Conservation (phyloP, 2,888 invertebrate species). For the Eulithis testata region DNA sequence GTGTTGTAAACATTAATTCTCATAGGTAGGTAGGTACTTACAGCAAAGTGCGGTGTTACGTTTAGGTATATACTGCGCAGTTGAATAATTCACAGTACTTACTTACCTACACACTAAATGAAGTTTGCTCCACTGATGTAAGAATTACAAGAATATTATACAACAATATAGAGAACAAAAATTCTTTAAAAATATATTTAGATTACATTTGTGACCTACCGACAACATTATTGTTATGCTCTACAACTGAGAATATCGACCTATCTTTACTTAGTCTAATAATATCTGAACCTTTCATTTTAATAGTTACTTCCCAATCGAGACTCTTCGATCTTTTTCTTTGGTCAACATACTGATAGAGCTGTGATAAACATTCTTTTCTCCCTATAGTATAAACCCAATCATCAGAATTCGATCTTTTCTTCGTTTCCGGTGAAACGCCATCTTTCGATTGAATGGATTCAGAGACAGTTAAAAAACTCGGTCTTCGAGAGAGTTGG, state of each 20-base stretch:
- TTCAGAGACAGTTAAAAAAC: conserved; percentile 47
- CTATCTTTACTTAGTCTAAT: conserved; percentile 13
- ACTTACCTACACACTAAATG: too few relatives aligned
- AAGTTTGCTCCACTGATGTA: too few relatives aligned
- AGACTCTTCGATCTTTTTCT: conserved; percentile 61
- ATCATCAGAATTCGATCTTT: conserved; percentile 70
- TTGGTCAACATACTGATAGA: conserved; percentile 32
- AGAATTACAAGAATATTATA: too few relatives aligned
- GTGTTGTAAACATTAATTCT: too few relatives aligned
- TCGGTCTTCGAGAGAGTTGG: conserved; percentile 59
- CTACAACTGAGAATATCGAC: conserved; percentile 6
- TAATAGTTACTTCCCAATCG: conserved; percentile 51
- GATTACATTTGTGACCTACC: not conserved
- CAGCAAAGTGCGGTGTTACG: too few relatives aligned
- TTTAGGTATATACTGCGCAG: too few relatives aligned
- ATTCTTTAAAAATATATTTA: not conserved
- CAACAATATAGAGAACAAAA: too few relatives aligned
- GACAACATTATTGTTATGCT: conserved; percentile 18
- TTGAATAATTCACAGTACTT: too few relatives aligned
- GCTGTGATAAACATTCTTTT: conserved; percentile 49
- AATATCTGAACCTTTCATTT: conserved; percentile 27
- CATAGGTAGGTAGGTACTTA: too few relatives aligned
- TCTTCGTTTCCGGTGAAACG: conserved; percentile 45
- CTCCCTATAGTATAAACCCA: conserved; percentile 62
- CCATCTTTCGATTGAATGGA: conserved; percentile 28